Conservation (phyloP, 2,888 invertebrate genomes). For the Elysia crispata region DNA sequence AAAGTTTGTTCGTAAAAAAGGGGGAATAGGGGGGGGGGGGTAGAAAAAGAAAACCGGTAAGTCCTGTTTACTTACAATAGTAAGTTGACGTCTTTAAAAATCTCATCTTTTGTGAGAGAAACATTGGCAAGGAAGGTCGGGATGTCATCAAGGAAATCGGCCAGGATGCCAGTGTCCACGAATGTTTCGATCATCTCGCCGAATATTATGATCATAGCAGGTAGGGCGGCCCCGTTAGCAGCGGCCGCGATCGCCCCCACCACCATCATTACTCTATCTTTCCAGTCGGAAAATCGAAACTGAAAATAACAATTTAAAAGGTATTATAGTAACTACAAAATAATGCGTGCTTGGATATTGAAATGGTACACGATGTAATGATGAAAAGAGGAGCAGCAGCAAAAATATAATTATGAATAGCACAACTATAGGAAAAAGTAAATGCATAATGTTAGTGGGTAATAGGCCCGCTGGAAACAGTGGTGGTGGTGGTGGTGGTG, state of each 20-base stretch:
- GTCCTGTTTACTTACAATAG: too few species aligned
- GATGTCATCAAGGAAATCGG: slow-evolving; percentile 36
- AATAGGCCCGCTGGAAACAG: not conserved
- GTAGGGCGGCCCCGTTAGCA: slow-evolving; percentile 71
- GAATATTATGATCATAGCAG: slow-evolving; percentile 76
- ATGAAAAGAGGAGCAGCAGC: too few species aligned
- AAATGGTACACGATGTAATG: too few species aligned
- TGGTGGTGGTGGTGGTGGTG: not conserved
- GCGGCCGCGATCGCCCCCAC: slow-evolving; percentile 68
- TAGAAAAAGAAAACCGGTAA: too few species aligned
- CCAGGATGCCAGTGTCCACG: slow-evolving; percentile 57
- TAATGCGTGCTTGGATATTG: slow-evolving; percentile 55
- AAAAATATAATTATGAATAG: too few species aligned
- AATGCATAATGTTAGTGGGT: not conserved
- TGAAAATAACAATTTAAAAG: slow-evolving; percentile 57
- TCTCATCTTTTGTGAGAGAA: not conserved
- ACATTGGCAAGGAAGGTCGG: slow-evolving; percentile 33
- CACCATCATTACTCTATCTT: slow-evolving; percentile 71
- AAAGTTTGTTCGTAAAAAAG: not conserved
- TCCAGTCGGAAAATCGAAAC: slow-evolving; percentile 72
- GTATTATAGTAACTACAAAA: not conserved
- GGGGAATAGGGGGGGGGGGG: not conserved
- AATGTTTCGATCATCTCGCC: slow-evolving; percentile 75
- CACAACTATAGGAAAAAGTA: too few species aligned
- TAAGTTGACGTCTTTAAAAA: slow-evolving; percentile 15